Base-by-base conservation (phyloP, 2,113 vertebrate genomes). In the Fulmarus glacialis region DNA sequence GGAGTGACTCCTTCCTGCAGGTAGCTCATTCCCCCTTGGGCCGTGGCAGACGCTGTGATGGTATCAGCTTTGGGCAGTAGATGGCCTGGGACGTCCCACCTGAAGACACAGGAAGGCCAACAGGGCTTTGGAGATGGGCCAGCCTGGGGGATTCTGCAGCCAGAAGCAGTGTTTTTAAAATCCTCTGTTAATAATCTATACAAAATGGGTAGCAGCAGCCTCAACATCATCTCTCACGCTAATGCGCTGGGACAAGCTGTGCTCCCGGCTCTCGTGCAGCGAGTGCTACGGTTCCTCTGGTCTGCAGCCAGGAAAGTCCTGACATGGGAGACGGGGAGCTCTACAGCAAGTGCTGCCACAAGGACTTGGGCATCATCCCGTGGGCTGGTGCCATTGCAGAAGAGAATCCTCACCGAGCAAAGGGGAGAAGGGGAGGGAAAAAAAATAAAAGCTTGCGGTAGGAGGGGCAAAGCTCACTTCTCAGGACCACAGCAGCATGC, bases 371-470 rank as follows among this genome's bases (percentile, higher is more conserved):
- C 22, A 18, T 45, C 42, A 9, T 68, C 50, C 74, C 13, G 0
- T 19, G 38, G 43, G 34, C 38, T 59, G 56, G 38, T 80, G 66
- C 42, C 16, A 2, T 3, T 43, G 30, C 47, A 71, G 16, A 36
- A 45, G 53, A 32, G 30, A 67, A 81, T 55, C 68, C 29, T 62
- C 59, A 6, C 18, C 0, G 0, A 56, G 50, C 32, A 45, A 40
- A 58, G n/a, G 23, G 20, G 36, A 58, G 43, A 53, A 16, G 8
- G 5, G 5, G 7, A 3, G 32, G 4, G 4, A 0, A 3, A 32
- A 16, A 11, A 16, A 24, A 12, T 4, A 45, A 9, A 27, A 34
- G 10, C 18, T 40, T 15, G 6, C 32, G 40, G 26, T 3, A 9
- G 32, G 36, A 60, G 29, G 45, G 24, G 34, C 26, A 43, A 59